A percentile compares a stretch with the other conserved stretches of the same genome.
phyloP scores from a whole-genome alignment of 2,888 invertebrate genomes.

The Cordilura impudica region DNA sequence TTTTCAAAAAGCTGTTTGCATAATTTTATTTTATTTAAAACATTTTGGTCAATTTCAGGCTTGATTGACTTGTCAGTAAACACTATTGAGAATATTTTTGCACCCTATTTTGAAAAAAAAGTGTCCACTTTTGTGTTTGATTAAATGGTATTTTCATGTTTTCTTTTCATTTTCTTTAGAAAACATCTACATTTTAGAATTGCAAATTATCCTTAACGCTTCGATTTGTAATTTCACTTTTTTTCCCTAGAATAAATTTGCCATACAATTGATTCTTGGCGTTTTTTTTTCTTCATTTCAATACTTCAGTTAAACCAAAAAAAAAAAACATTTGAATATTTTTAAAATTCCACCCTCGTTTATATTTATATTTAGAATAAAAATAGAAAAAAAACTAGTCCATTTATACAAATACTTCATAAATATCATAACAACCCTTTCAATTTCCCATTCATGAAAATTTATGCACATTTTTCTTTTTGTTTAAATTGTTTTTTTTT shows the following conservation, averaged over 20 bases:
- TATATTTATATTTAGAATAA: too few species aligned
- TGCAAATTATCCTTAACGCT: constrained; percentile 54
- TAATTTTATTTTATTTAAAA: constrained; percentile 44
- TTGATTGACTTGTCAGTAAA: constrained; percentile 67
- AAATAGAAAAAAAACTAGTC: too few species aligned
- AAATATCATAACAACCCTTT: constrained; percentile 63
- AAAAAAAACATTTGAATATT: constrained; percentile 60
- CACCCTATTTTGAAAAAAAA: constrained; percentile 33
- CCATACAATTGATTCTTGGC: constrained; percentile 50
- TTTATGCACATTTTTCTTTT: not conserved
- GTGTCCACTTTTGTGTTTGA: constrained; percentile 31
- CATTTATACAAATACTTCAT: constrained; percentile 63
- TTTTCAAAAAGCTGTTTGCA: constrained; percentile 27
- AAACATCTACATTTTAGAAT: constrained; percentile 49
- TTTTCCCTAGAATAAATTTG: constrained; percentile 60
- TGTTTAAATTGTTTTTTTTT: not conserved
- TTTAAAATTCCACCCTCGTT: constrained; percentile 68
- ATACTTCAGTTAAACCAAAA: too few species aligned
- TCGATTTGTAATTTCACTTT: constrained; percentile 46
- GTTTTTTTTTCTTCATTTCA: not conserved
- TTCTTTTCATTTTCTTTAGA: constrained; percentile 72
- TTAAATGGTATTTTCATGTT: constrained; percentile 75
- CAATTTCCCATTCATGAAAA: constrained; percentile 6
- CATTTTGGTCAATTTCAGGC: constrained; percentile 76
- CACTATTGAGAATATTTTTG: constrained; percentile 25